Evolutionary conservation across 2,888 invertebrate species (phyloP), one percentile per base, ranked within the genome.

Genomic region (Halictus ligatus): DNA sequence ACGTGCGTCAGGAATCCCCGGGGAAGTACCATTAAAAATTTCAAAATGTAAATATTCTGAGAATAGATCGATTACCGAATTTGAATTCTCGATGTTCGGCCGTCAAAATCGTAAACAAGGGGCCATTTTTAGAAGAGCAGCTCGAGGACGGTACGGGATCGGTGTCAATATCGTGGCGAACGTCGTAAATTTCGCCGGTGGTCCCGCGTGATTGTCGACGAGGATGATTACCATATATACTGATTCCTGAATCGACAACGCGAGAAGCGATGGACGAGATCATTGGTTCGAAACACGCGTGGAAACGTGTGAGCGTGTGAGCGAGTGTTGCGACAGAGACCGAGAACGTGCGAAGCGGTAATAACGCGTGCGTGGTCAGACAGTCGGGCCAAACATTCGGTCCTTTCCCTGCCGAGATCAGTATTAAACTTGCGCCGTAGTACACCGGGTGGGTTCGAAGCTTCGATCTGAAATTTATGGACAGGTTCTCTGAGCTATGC

Each of bases 341-440:
- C 18, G 67, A 67, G n/a, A 54, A 21, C 54, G 58, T 10, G 72
- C 25, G 35, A n/a, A 85, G 78, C 86, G 82, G 89, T 85, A 86
- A 71, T 88, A 84, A 67, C 46, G 58, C 75, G 77, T 29, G 88
- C 74, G 74, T 58, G 76, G 88, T 89, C 91, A 86, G 92, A 81
- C 87, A 78, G 89, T 54, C 90, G 69, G 91, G 81, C 82, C 83
- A 75, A 84, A 75, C 86, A 64, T 80, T 81, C 79, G 78, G 76
- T 83, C 73, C 71, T 80, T 88, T 82, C 81, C 87, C 86, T 86
- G 69, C 29, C 50, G 71, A 64, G 67, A 46, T 60, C 78, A 73
- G 71, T n/a, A 54, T 67, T 73, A 72, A 81, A 60, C 85, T 80
- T 60, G 35, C 15, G 69, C 35, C n/a, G 54, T 29, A 10, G 43